Base-by-base conservation (phyloP, 2,113 vertebrate genomes). In the Pavo muticus region DNA sequence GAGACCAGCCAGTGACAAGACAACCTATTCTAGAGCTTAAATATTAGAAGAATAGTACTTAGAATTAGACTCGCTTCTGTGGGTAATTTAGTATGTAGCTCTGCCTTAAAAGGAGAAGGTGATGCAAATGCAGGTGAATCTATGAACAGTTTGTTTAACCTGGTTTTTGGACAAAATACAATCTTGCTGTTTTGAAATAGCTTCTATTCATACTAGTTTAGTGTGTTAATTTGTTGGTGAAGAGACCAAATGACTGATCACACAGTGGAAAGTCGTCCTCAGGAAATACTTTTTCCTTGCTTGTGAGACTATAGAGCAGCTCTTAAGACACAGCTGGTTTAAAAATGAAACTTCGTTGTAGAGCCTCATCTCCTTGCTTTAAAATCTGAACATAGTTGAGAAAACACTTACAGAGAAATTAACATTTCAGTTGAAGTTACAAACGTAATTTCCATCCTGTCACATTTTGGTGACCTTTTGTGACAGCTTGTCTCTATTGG, bases 401-500 rank as follows among this genome's bases (percentile, higher is more conserved):
- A 97, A 98, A 98, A 98, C 95, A 97, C 90, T 97, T 97, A 97
- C 95, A 97, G 91, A 96, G 86, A 97, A 98, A 98, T 98, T 98
- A 98, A 98, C 97, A 98, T 99, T 98, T 98, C 98, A 97, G 97
- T 97, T 98, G 90, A 97, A 98, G 98, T 98, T 98, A 98, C 98
- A 98, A 98, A 98, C 96, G 97, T 98, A 98, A 98, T 99, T 98
- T 99, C 95, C 96, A 97, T 98, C 97, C 98, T 98, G 98, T 98
- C 98, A 98, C 97, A 98, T 98, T 98, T 98, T 98, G 97, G 98
- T 98, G 98, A 99, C 98, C 98, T 98, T 98, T 97, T 97, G 96
- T 99, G 98, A 98, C 98, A 98, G 98, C 97, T 98, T 98, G 98
- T 99, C 98, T 98, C 96, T 98, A 98, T 98, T 97, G 97, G 96